A percentile compares a stretch with the other conserved stretches of the same genome.
phyloP scores from a whole-genome alignment of 2,113 vertebrate genomes.

The Cryptomyrus ogoouensis region DNA sequence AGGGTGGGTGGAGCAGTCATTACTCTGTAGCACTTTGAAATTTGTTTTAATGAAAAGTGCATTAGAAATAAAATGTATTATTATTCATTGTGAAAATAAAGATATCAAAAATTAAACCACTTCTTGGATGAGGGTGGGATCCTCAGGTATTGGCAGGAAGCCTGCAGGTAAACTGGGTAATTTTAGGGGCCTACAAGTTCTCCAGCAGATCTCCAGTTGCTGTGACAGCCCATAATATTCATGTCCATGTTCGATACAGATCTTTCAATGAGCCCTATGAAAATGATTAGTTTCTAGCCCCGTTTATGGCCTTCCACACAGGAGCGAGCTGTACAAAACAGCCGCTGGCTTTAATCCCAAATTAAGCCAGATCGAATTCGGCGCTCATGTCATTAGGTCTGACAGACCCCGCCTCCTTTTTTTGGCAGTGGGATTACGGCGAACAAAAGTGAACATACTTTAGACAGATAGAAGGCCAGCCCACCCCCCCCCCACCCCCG shows the following conservation, averaged over 20 bases:
- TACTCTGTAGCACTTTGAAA: too few species aligned
- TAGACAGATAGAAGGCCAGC: conserved; percentile 31
- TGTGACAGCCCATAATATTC: conserved; percentile 38
- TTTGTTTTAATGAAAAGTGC: too few species aligned
- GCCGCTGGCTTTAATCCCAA: conserved; percentile 62
- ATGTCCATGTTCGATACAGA: conserved; percentile 42
- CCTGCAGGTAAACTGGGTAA: background rate
- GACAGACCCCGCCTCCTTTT: conserved; percentile 64
- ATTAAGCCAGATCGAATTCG: conserved; percentile 52
- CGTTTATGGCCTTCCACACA: conserved; percentile 56
- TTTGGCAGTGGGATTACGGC: conserved; percentile 54
- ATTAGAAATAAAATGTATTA: too few species aligned
- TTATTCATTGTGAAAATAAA: background rate
- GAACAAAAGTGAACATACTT: conserved; percentile 59
- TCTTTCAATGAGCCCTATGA: conserved; percentile 21
- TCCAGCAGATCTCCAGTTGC: background rate
- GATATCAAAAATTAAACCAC: background rate
- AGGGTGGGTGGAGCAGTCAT: background rate
- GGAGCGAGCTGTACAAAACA: conserved; percentile 53
- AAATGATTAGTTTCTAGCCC: conserved; percentile 50
- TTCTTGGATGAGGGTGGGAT: background rate
- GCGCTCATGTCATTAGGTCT: conserved; percentile 46
- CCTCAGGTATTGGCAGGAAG: background rate
- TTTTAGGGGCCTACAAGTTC: background rate
- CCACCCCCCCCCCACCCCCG: background rate